Evolutionary conservation across 2,888 invertebrate species (phyloP), one percentile per base, ranked within the genome.

Genomic region (Sesia apiformis): DNA sequence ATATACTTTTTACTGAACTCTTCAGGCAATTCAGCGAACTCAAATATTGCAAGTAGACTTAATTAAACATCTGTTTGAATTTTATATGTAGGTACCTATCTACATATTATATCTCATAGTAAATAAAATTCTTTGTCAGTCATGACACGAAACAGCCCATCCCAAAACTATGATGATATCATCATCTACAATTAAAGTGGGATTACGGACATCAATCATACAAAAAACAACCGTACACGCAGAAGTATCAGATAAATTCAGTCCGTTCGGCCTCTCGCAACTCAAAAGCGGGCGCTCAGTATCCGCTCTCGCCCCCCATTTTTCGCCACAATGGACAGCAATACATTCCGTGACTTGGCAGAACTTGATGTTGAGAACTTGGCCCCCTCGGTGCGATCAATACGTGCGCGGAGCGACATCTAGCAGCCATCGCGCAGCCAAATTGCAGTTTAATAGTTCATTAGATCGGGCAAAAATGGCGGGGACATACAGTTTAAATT

Each of bases 371-470:
- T 70, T 68, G 74, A 81, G 77, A 81, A 73, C 74, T 83, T 82
- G 83, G 81, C 84, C 83, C 83, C 77, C 80, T 74, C 73, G 66
- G 69, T 68, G 62, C 82, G 88, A 89, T 88, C 88, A 86, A 89
- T 89, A 89, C 83, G 67, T 84, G 88, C 87, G 88, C 88, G 76
- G 78, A 79, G 70, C 84, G 87, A 81, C 86, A 86, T 84, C 87
- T 86, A 86, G 72, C 75, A 64, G 65, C 78, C 78, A 81, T 78
- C 87, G 88, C 88, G 88, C 88, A 89, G 81, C 83, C 79, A 87
- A 89, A 88, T 89, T 87, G 83, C 88, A 89, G 71, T 89, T 88
- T 89, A 89, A 89, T 89, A 89, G 88, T 89, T 88, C 88, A 89
- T 89, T 88, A 89, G 88, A 86, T 86, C 84, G 78, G 71, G 73